These are phyloP conservation scores for Protobothrops mucrosquamatus DNA, from an alignment of 2,113 vertebrate species.

Conservation along the genomic window DNA sequence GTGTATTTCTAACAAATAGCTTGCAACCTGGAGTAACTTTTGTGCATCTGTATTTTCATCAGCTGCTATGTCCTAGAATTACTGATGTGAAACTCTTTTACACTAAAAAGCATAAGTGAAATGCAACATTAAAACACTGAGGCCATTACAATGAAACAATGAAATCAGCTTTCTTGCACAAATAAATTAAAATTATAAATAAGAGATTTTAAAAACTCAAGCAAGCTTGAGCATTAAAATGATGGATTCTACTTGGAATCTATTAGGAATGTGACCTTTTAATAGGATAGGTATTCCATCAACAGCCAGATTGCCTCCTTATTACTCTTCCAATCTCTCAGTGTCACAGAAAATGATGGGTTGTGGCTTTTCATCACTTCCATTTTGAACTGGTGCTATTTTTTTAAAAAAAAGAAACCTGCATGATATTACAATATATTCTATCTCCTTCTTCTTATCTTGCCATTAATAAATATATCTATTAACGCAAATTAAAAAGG, in stretches of 20 bases:
- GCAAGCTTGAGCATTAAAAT: background rate
- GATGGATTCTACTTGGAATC: conserved; percentile 60
- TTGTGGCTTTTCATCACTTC: conserved; percentile 25
- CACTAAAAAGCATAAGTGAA: background rate
- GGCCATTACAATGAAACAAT: background rate
- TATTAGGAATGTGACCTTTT: conserved; percentile 65
- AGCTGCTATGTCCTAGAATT: background rate
- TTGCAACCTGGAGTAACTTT: background rate
- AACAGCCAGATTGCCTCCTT: conserved; percentile 55
- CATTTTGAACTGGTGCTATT: conserved; percentile 42
- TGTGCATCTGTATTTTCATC: background rate
- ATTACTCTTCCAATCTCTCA: conserved; percentile 69
- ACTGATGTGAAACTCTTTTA: background rate
- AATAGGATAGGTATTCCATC: conserved; percentile 63
- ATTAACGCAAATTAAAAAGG: background rate
- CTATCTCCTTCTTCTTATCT: background rate
- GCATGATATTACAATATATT: background rate
- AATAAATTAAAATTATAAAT: background rate
- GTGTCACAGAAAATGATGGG: conserved; percentile 69
- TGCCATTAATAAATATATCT: background rate
- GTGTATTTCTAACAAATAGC: background rate
- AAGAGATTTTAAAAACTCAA: background rate
- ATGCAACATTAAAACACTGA: background rate
- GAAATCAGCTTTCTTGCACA: background rate
- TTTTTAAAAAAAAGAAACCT: background rate